Evolutionary conservation across 2,113 vertebrate genomes (phyloP).

Genomic region (Pionites leucogaster): DNA sequence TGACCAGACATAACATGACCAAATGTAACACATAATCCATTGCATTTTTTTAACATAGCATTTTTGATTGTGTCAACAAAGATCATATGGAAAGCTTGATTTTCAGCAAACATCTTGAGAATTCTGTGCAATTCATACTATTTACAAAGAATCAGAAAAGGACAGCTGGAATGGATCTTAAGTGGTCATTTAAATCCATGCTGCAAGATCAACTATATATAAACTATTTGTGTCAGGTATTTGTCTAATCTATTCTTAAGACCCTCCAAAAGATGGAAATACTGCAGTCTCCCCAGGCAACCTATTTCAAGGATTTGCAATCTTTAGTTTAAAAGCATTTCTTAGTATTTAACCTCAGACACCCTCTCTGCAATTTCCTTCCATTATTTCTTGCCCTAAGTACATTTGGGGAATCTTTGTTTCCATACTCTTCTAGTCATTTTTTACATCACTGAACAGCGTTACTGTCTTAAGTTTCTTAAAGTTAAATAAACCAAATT

Average conservation of each 20-base stretch:
- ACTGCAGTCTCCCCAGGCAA: neutral
- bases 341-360: neutral
- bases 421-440: neutral
- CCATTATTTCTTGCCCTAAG: neutral
- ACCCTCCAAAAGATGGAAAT: neutral
- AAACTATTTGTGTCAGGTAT: neutral
- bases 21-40: neutral
- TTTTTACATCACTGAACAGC: neutral
- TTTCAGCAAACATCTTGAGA: neutral
- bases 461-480: neutral
- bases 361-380: neutral
- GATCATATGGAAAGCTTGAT: neutral
- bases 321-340: neutral
- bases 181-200: neutral
- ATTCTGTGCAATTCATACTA: neutral
- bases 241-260: neutral
- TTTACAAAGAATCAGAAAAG: neutral
- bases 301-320: neutral
- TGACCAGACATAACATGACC: neutral
- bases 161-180: neutral
- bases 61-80: neutral
- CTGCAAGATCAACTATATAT: neutral
- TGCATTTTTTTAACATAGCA: neutral
- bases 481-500: neutral
- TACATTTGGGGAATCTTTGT: neutral